These are phyloP conservation scores for Anguilla japonica DNA, from an alignment of 2,113 vertebrate species.

Conservation along the genomic window DNA sequence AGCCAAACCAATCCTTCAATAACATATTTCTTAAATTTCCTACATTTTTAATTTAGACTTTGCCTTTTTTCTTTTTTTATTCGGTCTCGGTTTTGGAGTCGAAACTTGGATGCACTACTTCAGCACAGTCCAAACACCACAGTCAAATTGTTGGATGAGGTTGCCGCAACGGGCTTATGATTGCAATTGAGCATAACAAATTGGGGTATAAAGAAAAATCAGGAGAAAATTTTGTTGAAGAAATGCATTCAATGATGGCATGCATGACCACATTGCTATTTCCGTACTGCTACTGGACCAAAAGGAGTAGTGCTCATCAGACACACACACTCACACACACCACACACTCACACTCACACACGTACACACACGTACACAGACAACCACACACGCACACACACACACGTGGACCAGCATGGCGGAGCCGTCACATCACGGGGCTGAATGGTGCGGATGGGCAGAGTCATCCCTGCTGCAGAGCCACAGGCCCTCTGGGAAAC, in stretches of 20 bases:
- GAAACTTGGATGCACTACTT: neutral
- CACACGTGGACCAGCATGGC: neutral
- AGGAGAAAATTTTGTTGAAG: neutral
- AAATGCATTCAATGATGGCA: neutral
- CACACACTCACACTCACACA: neutral
- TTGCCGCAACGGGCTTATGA: neutral
- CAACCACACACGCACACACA: neutral
- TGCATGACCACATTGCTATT: neutral
- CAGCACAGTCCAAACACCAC: too few relatives aligned
- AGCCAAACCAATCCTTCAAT: constrained; percentile 12
- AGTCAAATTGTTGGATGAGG: too few relatives aligned
- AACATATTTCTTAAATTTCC: constrained; percentile 30
- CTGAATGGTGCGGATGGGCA: neutral
- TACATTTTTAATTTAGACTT: constrained; percentile 40
- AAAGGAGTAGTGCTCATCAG: constrained; percentile 36
- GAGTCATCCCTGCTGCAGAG: neutral
- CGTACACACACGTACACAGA: too few relatives aligned
- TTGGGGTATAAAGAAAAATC: neutral
- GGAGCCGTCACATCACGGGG: neutral
- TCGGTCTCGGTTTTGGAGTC: constrained; percentile 20
- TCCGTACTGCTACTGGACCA: neutral
- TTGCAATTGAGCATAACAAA: neutral
- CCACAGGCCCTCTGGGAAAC: neutral
- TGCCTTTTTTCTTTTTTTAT: constrained; percentile 1
- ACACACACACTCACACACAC: neutral